phyloP scores from a whole-genome alignment of 2,888 invertebrate species.

The Rhodophaea formosa region DNA sequence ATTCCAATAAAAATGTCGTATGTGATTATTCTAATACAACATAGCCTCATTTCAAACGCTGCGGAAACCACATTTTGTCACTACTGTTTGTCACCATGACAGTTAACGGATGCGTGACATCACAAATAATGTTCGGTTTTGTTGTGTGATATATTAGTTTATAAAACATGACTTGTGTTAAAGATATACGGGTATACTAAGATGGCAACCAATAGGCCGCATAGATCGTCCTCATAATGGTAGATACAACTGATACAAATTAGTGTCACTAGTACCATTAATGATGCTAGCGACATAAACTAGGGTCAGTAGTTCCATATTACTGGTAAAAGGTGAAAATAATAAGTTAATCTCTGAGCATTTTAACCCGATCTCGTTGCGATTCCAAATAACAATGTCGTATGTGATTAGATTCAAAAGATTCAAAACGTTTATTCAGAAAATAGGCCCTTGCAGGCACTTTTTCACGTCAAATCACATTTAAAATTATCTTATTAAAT shows the following conservation, averaged over 20 bases:
- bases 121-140: conserved; percentile 3
- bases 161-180: not conserved
- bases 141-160: not conserved
- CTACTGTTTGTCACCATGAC: conserved; percentile 6
- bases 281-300: too few species aligned
- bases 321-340: too few species aligned
- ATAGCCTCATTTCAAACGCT: not conserved
- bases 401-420: too few species aligned
- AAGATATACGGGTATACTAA: not conserved
- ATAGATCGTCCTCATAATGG: too few species aligned
- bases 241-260: too few species aligned
- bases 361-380: not conserved
- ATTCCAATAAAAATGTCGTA: not conserved
- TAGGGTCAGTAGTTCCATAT: too few species aligned
- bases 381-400: not conserved
- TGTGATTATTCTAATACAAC: conserved; percentile 8
- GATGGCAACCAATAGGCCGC: not conserved
- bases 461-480: too few species aligned
- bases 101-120: conserved; percentile 13
- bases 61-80: conserved; percentile 17
- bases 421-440: too few species aligned
- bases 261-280: too few species aligned
- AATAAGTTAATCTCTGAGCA: not conserved
- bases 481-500: too few species aligned
- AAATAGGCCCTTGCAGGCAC: too few species aligned